phyloP scores from a whole-genome alignment of 53 echinoderm and acorn worm species.

The Echinometra lucunter region DNA sequence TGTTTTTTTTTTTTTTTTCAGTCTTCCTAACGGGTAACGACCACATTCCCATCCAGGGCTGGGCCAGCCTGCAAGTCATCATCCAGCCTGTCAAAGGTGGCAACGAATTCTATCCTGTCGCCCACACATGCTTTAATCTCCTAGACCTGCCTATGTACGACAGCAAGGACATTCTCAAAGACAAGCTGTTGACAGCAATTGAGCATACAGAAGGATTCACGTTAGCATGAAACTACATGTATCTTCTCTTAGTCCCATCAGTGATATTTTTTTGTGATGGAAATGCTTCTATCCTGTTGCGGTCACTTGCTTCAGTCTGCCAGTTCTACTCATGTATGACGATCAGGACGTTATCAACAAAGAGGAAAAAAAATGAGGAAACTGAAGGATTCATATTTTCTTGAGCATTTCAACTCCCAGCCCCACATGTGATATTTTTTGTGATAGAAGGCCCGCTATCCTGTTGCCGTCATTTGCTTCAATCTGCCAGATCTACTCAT shows the following conservation, averaged over 20 bases:
- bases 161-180: conserved; percentile 77
- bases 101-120: conserved; percentile 83
- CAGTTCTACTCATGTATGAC: conserved; percentile 6
- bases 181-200: conserved; percentile 83
- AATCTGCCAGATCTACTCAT: too few species aligned
- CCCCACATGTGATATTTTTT: too few species aligned
- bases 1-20: conserved; percentile 60
- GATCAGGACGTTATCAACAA: conserved; percentile 75
- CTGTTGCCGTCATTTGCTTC: too few species aligned
- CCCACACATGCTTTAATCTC: conserved; percentile 98
- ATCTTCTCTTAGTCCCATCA: neutral
- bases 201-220: conserved; percentile 90
- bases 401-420: too few species aligned
- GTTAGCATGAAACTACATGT: conserved; percentile 68
- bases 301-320: neutral
- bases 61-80: conserved; percentile 81
- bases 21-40: conserved; percentile 97
- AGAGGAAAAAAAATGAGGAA: too few species aligned
- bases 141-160: conserved; percentile 94
- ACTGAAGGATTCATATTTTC: too few species aligned
- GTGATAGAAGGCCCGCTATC: too few species aligned
- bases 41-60: conserved; percentile 93
- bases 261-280: neutral
- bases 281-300: neutral
- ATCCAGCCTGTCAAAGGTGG: conserved; percentile 89